Conservation (phyloP, 2,113 vertebrate genomes). For the Zapornia atra region DNA sequence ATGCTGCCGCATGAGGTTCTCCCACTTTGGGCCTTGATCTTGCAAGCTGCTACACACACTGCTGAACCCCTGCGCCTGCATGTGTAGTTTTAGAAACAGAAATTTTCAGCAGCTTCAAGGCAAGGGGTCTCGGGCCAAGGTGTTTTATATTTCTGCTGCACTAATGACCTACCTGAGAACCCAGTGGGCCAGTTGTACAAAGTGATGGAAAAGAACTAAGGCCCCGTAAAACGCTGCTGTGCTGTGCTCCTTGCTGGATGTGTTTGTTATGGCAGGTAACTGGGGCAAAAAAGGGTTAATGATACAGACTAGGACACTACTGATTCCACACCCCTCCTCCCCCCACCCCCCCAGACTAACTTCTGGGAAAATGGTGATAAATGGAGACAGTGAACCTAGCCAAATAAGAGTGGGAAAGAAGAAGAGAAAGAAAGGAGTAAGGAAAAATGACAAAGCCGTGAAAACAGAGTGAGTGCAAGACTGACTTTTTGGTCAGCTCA, state of each 20-base stretch:
- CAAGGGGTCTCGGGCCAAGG: not conserved
- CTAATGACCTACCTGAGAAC: not conserved
- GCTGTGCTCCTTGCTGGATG: not conserved
- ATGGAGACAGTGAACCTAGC: not conserved
- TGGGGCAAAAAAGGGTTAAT: slow-evolving; percentile 17
- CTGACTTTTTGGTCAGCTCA: not conserved
- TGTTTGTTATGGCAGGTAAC: not conserved
- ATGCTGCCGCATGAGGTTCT: not conserved
- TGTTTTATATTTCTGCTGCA: slow-evolving; percentile 6
- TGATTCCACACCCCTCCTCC: too few species aligned
- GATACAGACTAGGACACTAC: not conserved
- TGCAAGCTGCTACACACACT: not conserved
- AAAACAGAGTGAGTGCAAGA: not conserved
- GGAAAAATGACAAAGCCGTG: not conserved
- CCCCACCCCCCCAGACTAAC: not conserved
- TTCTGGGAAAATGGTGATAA: slow-evolving; percentile 15
- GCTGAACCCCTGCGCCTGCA: not conserved
- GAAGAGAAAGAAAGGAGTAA: not conserved
- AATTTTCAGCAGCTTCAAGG: slow-evolving; percentile 16
- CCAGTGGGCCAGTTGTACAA: not conserved
- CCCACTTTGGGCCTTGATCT: slow-evolving; percentile 14
- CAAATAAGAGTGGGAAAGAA: not conserved
- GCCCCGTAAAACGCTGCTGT: not conserved
- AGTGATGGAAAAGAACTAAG: not conserved
- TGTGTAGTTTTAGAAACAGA: not conserved